Percentiles rank a stretch among this genome's conserved stretches.
phyloP scores from a whole-genome alignment of 2,113 vertebrate genomes.

The Thalassoma bifasciatum region DNA sequence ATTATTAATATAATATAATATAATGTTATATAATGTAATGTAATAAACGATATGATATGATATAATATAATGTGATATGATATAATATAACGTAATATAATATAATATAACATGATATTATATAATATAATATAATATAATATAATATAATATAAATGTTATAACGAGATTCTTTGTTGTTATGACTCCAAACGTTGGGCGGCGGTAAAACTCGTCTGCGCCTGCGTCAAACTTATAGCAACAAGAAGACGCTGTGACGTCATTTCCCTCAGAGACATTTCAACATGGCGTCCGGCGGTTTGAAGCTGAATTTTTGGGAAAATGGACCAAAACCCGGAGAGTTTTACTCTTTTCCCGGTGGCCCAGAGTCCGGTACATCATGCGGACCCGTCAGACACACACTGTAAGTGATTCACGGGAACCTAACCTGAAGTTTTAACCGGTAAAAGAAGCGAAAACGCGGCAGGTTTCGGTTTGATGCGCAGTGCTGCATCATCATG shows the following conservation, averaged over 20 bases:
- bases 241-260: conserved; percentile 37
- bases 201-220: neutral
- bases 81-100: too few species aligned
- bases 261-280: conserved; percentile 76
- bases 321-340: conserved; percentile 87
- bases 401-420: conserved; percentile 79
- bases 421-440: neutral
- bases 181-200: too few species aligned
- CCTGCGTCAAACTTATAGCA: neutral
- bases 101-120: too few species aligned
- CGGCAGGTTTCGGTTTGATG: conserved; percentile 63
- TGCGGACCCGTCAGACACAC: conserved; percentile 79
- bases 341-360: conserved; percentile 82
- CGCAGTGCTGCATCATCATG: conserved; percentile 78
- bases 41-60: too few species aligned
- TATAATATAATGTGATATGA: too few species aligned
- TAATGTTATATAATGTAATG: too few species aligned
- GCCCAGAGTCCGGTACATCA: conserved; percentile 4
- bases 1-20: too few species aligned
- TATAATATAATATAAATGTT: too few species aligned
- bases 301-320: conserved; percentile 85
- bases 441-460: neutral
- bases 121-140: too few species aligned
- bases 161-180: too few species aligned
- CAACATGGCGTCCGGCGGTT: conserved; percentile 74